Base-by-base conservation (phyloP, 2,888 invertebrate species). In the Thalpophila matura region DNA sequence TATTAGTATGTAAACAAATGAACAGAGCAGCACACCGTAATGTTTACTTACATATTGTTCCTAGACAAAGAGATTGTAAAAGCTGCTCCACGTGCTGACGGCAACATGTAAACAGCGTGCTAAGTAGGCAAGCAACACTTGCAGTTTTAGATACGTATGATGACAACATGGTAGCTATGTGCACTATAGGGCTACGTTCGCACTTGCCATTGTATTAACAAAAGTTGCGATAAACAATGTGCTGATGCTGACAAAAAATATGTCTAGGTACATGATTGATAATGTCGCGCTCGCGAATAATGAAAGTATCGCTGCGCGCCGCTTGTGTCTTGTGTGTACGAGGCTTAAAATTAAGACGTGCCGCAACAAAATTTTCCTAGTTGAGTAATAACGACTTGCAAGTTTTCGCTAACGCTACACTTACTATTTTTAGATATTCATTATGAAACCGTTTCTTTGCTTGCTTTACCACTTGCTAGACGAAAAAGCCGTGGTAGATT, bases 61-160 rank as follows among this genome's bases (percentile, higher is more conserved):
- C 64, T 63, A 61, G 61, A 76, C 79, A 71, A 76, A 56, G 54
- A 67, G 57, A 42, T 61, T 63, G 49, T 67, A 63, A 63, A 75
- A 57, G 49, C 60, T 51, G 38, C 33, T 53, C 38, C 74, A 80
- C 74, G 78, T 74, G 77, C 55, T 61, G 38, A 50, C 18, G 26
- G n/a, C 29, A 54, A 67, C 51, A 67, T 58, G 68, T 56, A 68
- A 59, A 66, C 31, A 78, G 26, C 22, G 40, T 51, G 58, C 33
- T 33, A 20, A 46, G 27, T 63, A 51, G 47, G 57, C 40, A 56
- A 62, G 43, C 61, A 45, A 29, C 51, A 58, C 38, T 42, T 45
- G 35, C 51, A 50, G 33, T 40, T 31, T 43, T 42, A n/a, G n/a
- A n/a, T n/a, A 12, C 54, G 31, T 51, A 42, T 53, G 14, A 9